phyloP scores from a whole-genome alignment of 2,113 vertebrate genomes.

The Larimichthys polyactis region DNA sequence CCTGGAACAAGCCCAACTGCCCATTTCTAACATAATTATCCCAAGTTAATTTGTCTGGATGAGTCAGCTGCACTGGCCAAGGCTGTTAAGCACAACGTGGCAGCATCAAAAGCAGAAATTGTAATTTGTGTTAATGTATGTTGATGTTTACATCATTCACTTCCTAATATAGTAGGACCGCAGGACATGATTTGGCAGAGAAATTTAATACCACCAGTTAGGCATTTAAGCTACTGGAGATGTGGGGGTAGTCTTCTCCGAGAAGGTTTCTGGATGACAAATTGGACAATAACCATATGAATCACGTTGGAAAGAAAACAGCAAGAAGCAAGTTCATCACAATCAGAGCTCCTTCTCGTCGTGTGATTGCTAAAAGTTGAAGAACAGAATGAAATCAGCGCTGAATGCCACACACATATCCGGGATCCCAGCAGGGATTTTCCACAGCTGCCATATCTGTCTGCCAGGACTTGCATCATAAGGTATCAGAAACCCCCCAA shows the following conservation, averaged over 20 bases:
- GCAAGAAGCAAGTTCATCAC: conserved; percentile 31
- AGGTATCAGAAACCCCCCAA: conserved; percentile 41
- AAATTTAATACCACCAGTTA: background rate
- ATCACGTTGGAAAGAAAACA: conserved; percentile 25
- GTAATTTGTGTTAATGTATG: background rate
- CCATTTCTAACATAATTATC: background rate
- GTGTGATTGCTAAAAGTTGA: background rate
- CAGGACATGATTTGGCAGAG: background rate
- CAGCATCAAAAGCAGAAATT: background rate
- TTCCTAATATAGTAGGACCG: background rate
- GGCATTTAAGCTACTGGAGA: conserved; percentile 3
- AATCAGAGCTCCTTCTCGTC: conserved; percentile 14
- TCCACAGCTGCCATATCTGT: conserved; percentile 48
- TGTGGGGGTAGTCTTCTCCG: background rate
- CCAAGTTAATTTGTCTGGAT: background rate
- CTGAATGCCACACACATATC: conserved; percentile 10
- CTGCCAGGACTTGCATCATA: conserved; percentile 64
- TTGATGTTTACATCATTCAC: background rate
- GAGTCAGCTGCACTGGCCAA: background rate
- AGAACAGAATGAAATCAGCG: conserved; percentile 5
- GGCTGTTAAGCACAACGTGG: conserved; percentile 4
- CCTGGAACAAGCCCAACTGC: background rate
- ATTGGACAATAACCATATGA: conserved; percentile 23
- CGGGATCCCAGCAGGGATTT: conserved; percentile 36
- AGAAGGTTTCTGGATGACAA: conserved; percentile 16